Percentiles rank a stretch among this genome's conserved stretches.
These are phyloP conservation scores for Leiothrix lutea DNA, from an alignment of 2,113 vertebrate genomes.

Conservation along the genomic window DNA sequence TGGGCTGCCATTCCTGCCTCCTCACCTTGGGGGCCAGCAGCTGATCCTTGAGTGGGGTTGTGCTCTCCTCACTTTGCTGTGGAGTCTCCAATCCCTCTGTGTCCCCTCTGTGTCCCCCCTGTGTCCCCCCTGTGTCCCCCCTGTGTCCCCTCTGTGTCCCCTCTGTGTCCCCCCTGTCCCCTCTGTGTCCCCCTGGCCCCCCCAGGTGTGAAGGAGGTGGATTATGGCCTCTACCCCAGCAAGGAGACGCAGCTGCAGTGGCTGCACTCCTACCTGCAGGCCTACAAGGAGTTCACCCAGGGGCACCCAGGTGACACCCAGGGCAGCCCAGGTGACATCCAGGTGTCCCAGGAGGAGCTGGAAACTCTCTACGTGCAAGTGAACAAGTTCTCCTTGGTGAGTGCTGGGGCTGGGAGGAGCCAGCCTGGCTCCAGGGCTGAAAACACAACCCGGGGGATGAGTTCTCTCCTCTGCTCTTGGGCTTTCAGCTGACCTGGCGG, in stretches of 20 bases:
- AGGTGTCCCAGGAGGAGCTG: slow-evolving; percentile 80
- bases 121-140: not conserved
- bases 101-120: not conserved
- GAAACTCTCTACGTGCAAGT: slow-evolving; percentile 92
- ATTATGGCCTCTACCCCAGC: slow-evolving; percentile 84
- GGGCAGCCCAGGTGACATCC: not conserved
- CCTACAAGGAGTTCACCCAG: slow-evolving; percentile 84
- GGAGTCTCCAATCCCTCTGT: not conserved
- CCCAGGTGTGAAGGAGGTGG: slow-evolving; percentile 88
- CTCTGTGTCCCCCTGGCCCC: not conserved
- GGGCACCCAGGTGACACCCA: slow-evolving; percentile 72
- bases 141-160: not conserved
- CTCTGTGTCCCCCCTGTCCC: not conserved
- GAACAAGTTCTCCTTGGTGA: slow-evolving; percentile 97
- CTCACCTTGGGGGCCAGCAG: not conserved
- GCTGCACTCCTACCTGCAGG: slow-evolving; percentile 87
- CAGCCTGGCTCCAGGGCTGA: fast-evolving
- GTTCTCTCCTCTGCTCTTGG: not conserved
- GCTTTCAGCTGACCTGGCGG: fast-evolving
- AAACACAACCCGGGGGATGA: fast-evolving
- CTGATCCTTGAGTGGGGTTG: not conserved
- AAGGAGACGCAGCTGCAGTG: slow-evolving; percentile 88
- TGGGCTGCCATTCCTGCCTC: not conserved
- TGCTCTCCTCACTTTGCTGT: fast-evolving
- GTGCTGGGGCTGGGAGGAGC: not conserved